These are phyloP conservation scores for Bombyx mandarina DNA, from an alignment of 1,140 invertebrate species.

Conservation along the genomic window DNA sequence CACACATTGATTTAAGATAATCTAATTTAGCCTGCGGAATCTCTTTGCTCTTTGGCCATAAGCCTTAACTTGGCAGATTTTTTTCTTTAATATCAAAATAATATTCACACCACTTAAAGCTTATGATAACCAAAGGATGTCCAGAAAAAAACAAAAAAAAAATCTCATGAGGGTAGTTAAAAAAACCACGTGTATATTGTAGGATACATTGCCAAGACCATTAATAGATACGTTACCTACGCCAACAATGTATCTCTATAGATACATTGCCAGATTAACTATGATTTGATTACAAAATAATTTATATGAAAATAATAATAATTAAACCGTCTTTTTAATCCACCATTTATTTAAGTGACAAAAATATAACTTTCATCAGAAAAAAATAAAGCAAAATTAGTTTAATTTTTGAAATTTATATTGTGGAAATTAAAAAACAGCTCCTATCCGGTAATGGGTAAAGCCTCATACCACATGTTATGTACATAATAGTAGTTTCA, in stretches of 20 bases:
- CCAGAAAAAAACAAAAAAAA: background rate
- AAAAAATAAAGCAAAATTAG: too few species aligned
- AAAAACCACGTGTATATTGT: constrained; percentile 16
- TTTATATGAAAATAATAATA: constrained; percentile 11
- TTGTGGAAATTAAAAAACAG: too few species aligned
- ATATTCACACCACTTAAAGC: too few species aligned
- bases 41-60: constrained; percentile 2
- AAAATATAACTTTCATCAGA: too few species aligned
- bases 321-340: background rate
- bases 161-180: background rate
- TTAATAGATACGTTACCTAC: constrained; percentile 11
- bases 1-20: constrained; percentile 2
- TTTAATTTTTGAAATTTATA: too few species aligned
- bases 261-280: constrained; percentile 17
- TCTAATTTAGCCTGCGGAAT: background rate
- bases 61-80: too few species aligned
- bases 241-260: constrained; percentile 15
- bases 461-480: too few species aligned
- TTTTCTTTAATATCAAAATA: too few species aligned
- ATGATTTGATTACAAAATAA: constrained; percentile 13
- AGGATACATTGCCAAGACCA: constrained; percentile 16
- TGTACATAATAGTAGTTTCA: constrained; percentile 12
- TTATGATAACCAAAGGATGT: too few species aligned
- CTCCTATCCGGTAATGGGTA: too few species aligned
- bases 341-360: too few species aligned